Percentiles rank a stretch among this genome's conserved stretches.
These are phyloP conservation scores for Villa cingulata DNA, from an alignment of 2,888 invertebrate genomes.

Conservation along the genomic window DNA sequence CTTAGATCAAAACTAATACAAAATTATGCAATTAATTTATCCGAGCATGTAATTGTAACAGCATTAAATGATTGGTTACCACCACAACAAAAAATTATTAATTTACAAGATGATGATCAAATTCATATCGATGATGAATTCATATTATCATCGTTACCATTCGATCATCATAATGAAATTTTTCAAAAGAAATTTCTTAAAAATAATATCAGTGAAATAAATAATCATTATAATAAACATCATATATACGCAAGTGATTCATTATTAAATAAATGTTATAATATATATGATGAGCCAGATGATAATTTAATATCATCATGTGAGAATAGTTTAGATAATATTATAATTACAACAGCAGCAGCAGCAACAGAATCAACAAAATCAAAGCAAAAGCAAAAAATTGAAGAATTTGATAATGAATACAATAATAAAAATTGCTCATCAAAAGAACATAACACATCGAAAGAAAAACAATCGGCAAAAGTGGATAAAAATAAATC, in stretches of 20 bases:
- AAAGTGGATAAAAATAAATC: background rate
- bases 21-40: slow-evolving; percentile 15
- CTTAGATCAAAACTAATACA: slow-evolving; percentile 23
- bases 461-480: background rate
- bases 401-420: too few species aligned
- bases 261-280: slow-evolving; percentile 31
- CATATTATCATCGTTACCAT: background rate
- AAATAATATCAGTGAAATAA: background rate
- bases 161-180: too few species aligned
- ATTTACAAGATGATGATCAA: background rate
- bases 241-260: slow-evolving; percentile 35
- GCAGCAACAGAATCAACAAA: slow-evolving; percentile 29
- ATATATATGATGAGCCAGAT: slow-evolving; percentile 36
- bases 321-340: slow-evolving; percentile 28
- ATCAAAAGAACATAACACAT: too few species aligned
- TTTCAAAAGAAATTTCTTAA: background rate
- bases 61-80: slow-evolving; percentile 29
- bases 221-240: slow-evolving; percentile 18
- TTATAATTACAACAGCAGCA: slow-evolving; percentile 9
- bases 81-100: slow-evolving; percentile 30
- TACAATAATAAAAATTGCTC: too few species aligned
- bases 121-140: background rate
- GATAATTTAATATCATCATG: slow-evolving; percentile 28
- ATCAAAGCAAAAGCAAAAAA: slow-evolving; percentile 16
- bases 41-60: slow-evolving; percentile 15